phyloP scores from a whole-genome alignment of 2,113 vertebrate species.

The Cromileptes altivelis region DNA sequence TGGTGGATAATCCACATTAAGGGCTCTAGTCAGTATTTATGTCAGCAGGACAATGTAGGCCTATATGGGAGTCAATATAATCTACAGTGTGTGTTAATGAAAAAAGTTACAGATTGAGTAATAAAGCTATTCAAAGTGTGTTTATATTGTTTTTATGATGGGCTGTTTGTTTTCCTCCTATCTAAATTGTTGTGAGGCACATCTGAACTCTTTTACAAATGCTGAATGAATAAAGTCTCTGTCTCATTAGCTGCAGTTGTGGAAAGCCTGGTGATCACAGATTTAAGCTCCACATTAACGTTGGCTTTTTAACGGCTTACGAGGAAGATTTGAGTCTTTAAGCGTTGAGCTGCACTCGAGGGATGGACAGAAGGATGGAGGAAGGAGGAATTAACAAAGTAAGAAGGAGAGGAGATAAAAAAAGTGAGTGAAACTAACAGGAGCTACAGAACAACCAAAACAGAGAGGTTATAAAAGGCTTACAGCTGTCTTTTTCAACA shows the following conservation, averaged over 20 bases:
- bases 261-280: conserved; percentile 12
- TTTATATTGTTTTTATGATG: no score
- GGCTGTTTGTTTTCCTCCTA: neutral
- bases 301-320: conserved; percentile 35
- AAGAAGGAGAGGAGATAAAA: neutral
- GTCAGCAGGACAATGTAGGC: no score
- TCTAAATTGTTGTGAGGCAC: neutral
- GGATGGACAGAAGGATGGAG: conserved; percentile 13
- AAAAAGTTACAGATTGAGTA: no score
- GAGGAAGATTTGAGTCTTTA: conserved; percentile 41
- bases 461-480: neutral
- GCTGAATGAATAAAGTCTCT: neutral
- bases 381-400: conserved; percentile 5
- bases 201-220: neutral
- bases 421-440: neutral
- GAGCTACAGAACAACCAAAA: neutral
- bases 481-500: no score
- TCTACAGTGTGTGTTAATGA: no score
- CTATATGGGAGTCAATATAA: no score
- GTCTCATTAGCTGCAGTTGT: neutral
- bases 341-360: neutral
- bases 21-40: no score
- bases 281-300: conserved; percentile 35
- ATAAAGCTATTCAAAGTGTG: no score
- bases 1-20: no score